phyloP scores from a whole-genome alignment of 2,113 vertebrate species.

The Malurus cyaneus region DNA sequence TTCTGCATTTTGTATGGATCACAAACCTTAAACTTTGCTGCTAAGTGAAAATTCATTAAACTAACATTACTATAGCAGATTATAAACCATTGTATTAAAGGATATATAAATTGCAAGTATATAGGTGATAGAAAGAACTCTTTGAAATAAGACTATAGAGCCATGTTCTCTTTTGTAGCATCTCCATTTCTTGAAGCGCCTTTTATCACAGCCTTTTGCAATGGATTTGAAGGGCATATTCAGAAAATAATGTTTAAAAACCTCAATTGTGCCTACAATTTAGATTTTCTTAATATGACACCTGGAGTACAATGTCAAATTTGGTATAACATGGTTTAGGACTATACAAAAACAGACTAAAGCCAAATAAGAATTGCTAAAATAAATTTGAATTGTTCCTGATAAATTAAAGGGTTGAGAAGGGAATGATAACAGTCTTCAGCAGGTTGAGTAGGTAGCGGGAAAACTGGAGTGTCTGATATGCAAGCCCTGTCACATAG shows the following conservation, averaged over 20 bases:
- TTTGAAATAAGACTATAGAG: not conserved
- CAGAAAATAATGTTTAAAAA: not conserved
- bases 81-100: not conserved
- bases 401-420: not conserved
- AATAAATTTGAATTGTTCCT: not conserved
- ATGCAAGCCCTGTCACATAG: not conserved
- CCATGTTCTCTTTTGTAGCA: rapidly evolving
- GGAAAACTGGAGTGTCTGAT: not conserved
- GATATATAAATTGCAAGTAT: not conserved
- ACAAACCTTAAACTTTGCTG: not conserved
- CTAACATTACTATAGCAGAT: not conserved
- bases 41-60: not conserved
- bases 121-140: not conserved
- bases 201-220: not conserved
- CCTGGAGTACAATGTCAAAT: not conserved
- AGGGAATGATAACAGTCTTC: not conserved
- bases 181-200: not conserved
- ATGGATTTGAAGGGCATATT: not conserved
- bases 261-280: not conserved
- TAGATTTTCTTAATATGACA: not conserved
- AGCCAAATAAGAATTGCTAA: not conserved
- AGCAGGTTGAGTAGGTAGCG: not conserved
- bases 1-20: not conserved
- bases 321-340: not conserved
- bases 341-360: not conserved